Evolutionary conservation across 1,140 invertebrate species (phyloP), one percentile per base, ranked within the genome.

Genomic region (Odontomachus brunneus): DNA sequence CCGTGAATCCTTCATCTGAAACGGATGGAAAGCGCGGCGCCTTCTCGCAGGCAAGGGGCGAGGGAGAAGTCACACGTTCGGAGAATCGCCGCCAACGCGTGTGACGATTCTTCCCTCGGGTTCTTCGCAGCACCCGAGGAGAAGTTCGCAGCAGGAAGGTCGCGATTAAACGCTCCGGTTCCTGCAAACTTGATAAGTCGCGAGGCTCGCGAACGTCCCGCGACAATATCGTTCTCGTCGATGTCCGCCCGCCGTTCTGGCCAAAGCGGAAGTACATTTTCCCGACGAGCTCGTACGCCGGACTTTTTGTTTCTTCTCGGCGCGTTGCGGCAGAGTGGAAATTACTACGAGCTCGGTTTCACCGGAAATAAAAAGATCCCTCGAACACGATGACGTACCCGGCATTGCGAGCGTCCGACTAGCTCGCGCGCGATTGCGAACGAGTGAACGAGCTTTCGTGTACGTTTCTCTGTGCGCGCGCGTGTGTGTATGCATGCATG

Each of bases 281-380:
- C 51, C 38, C 33, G 75, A 80, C 55, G 75, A 71, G 75, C 33
- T 69, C 65, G 33, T 22, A 15, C 33, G 51, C 2, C 38, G 7
- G 17, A 48, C 19, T 57, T 78, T 80, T 80, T 80, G 63, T 38
- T 80, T 57, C 53, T 14, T 26, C n/a, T n/a, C 9, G 29, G 49
- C 49, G 49, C 49, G 17, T 69, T 29, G 22, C 22, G 49, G 33
- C 74, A 17, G 51, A 57, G 63, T 59, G 71, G 75, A 71, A 71
- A 80, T 80, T 80, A 71, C 75, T 80, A 80, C 75, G 38, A 44
- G 51, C 65, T 80, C 65, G 22, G 51, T 80, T 69, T 80, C 65
- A 17, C 65, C 51, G 24, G 33, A 80, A 71, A 80, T 80, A 78
- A 78, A 78, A 78, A 69, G 75, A 76, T 65, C 60, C 15, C 73